phyloP scores from a whole-genome alignment of 1,140 invertebrate species.

The Zaprionus lachaisei region DNA sequence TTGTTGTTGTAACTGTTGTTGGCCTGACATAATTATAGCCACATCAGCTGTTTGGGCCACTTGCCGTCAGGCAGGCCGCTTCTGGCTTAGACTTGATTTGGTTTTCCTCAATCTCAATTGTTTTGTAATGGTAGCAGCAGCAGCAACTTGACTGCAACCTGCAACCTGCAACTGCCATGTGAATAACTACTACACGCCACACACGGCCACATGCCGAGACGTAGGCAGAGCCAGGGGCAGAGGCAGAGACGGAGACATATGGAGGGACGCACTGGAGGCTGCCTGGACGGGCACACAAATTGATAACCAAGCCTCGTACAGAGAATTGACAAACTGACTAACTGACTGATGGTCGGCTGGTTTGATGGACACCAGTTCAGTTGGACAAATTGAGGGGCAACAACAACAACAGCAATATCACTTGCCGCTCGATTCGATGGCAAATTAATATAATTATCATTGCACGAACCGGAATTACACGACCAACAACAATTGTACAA shows the following conservation, averaged over 20 bases:
- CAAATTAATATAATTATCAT: slow-evolving; percentile 83
- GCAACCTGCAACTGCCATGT: slow-evolving; percentile 39
- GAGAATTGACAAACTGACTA: slow-evolving; percentile 40
- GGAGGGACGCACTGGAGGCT: background rate
- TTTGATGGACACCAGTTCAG: slow-evolving; percentile 15
- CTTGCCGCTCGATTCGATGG: slow-evolving; percentile 75
- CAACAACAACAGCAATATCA: slow-evolving; percentile 45
- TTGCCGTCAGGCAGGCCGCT: slow-evolving; percentile 27
- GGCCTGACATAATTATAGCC: slow-evolving; percentile 66
- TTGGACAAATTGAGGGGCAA: slow-evolving; percentile 25
- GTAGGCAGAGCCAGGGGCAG: background rate
- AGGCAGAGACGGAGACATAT: background rate
- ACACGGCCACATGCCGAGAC: background rate
- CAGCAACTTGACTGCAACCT: slow-evolving; percentile 15
- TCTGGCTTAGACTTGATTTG: slow-evolving; percentile 58
- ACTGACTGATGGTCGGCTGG: slow-evolving; percentile 26
- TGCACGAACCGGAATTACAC: slow-evolving; percentile 80
- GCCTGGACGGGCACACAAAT: slow-evolving; percentile 43
- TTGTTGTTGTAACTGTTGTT: slow-evolving; percentile 10
- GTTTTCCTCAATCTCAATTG: slow-evolving; percentile 77
- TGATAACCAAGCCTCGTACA: slow-evolving; percentile 67
- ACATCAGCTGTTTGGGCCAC: slow-evolving; percentile 74
- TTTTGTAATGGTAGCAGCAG: slow-evolving; percentile 72
- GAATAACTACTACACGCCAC: slow-evolving; percentile 25
- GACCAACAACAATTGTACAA: slow-evolving; percentile 66